Evolutionary conservation across 2,888 invertebrate species (phyloP).

Genomic region (Chrysotoxum bicinctum): DNA sequence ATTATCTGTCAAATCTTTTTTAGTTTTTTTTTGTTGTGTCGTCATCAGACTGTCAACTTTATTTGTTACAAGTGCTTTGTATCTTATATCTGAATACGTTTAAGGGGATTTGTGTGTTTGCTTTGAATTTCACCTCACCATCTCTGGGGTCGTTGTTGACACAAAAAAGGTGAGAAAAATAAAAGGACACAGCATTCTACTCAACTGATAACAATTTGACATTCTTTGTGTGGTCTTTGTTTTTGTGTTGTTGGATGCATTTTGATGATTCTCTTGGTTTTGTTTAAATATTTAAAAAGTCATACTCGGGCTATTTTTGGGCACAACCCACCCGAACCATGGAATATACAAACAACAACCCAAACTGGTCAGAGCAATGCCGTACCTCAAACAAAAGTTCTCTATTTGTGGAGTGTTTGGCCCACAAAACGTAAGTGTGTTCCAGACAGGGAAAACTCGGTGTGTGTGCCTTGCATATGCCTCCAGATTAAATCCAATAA

Average conservation of each 20-base stretch:
- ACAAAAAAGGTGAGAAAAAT: conserved; percentile 49
- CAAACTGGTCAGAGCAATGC: conserved; percentile 35
- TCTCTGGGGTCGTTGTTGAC: conserved; percentile 50
- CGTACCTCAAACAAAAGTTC: neutral
- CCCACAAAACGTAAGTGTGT: neutral
- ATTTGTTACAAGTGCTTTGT: conserved; percentile 60
- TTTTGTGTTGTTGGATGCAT: neutral
- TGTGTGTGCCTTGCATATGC: conserved; percentile 12
- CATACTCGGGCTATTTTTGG: conserved; percentile 43
- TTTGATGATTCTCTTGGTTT: conserved; percentile 9
- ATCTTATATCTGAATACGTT: conserved; percentile 32
- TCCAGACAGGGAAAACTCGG: conserved; percentile 7
- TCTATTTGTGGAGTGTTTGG: conserved; percentile 17
- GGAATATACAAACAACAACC: neutral
- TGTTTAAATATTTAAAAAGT: conserved; percentile 41
- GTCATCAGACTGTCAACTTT: conserved; percentile 53
- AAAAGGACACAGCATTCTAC: neutral
- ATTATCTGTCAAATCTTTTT: conserved; percentile 64
- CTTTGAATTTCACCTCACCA: conserved; percentile 23
- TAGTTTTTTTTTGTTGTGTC: conserved; percentile 15
- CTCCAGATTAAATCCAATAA: conserved; percentile 43
- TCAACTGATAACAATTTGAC: conserved; percentile 60
- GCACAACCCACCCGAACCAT: conserved; percentile 19
- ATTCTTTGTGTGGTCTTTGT: conserved; percentile 23
- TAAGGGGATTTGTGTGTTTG: conserved; percentile 46